These are phyloP conservation scores for Frankliniella intonsa DNA, from an alignment of 2,888 invertebrate genomes.

Conservation along the genomic window DNA sequence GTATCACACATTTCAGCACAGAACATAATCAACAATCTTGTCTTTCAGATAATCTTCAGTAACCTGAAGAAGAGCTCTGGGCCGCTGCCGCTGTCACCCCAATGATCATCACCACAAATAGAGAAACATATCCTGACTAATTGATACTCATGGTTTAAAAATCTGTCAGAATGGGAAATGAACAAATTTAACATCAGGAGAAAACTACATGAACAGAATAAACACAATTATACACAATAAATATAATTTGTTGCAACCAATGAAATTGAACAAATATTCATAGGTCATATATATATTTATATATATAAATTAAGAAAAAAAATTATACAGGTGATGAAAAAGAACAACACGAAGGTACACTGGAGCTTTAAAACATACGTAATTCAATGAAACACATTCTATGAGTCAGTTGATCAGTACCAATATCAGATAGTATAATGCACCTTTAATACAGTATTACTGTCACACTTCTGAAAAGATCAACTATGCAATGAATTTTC, in stretches of 20 bases:
- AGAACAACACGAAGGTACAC: neutral
- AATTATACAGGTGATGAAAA: neutral
- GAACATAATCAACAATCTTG: neutral
- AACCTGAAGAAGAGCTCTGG: neutral
- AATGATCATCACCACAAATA: neutral
- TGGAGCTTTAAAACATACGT: too few relatives aligned
- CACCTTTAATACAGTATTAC: too few relatives aligned
- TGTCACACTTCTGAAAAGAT: too few relatives aligned
- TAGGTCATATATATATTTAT: neutral
- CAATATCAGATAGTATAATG: too few relatives aligned
- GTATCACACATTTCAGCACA: constrained; percentile 15
- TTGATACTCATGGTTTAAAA: neutral
- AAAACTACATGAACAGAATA: neutral
- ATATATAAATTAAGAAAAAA: neutral
- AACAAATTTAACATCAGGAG: too few relatives aligned
- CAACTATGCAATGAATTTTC: too few relatives aligned
- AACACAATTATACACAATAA: neutral
- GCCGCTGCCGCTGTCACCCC: constrained; percentile 10
- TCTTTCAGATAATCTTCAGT: neutral
- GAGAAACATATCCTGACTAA: neutral
- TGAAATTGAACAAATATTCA: neutral
- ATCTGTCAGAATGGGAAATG: neutral
- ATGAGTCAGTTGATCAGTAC: too few relatives aligned
- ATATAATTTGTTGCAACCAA: neutral
- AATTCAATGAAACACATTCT: too few relatives aligned